Percentiles rank a stretch among this genome's conserved stretches.
These are phyloP conservation scores for Cheilosia pagana DNA, from an alignment of 2,888 invertebrate genomes.

Conservation along the genomic window DNA sequence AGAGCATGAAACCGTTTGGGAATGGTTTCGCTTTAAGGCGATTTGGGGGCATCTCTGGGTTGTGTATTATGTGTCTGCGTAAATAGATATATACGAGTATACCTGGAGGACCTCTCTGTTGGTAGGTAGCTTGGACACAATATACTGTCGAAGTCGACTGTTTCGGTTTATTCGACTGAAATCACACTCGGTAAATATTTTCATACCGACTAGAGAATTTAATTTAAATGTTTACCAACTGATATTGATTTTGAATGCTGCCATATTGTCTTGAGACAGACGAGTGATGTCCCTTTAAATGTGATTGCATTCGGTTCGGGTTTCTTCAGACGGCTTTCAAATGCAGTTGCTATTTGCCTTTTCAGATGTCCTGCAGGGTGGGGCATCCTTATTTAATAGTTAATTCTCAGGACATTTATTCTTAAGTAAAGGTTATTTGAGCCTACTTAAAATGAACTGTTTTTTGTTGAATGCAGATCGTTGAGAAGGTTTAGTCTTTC, in stretches of 20 bases:
- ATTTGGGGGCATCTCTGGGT: slow-evolving; percentile 15
- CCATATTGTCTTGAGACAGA: neutral
- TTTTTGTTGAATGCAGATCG: too few species aligned
- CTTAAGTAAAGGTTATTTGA: too few species aligned
- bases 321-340: neutral
- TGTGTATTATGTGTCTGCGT: slow-evolving; percentile 4
- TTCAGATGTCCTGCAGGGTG: too few species aligned
- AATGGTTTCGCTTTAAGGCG: slow-evolving; percentile 34
- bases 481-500: too few species aligned
- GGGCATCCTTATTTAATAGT: too few species aligned
- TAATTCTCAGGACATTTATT: too few species aligned
- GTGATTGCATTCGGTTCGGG: slow-evolving; percentile 1
- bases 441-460: too few species aligned
- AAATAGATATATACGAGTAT: neutral
- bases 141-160: slow-evolving; percentile 22
- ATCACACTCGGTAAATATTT: slow-evolving; percentile 58
- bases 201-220: slow-evolving; percentile 32
- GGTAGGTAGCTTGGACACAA: slow-evolving; percentile 10
- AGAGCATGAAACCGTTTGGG: slow-evolving; percentile 26
- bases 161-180: slow-evolving; percentile 10
- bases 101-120: neutral
- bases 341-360: neutral
- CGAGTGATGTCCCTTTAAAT: neutral
- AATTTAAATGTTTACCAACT: slow-evolving; percentile 39
- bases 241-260: slow-evolving; percentile 40